These are phyloP conservation scores for Smithornis capensis DNA, from an alignment of 2,113 vertebrate species.

Conservation along the genomic window DNA sequence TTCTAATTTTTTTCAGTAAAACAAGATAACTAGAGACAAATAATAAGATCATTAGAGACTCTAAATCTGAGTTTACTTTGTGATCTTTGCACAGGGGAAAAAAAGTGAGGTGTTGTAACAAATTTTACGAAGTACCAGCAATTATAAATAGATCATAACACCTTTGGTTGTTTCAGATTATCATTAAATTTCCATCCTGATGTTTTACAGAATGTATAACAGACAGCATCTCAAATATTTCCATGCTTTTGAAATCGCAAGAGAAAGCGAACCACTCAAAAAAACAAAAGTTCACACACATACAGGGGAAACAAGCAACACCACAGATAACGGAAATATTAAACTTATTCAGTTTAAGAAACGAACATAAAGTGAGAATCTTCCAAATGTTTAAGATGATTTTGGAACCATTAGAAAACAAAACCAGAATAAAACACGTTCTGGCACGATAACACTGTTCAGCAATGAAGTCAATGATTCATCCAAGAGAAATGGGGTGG, in stretches of 20 bases:
- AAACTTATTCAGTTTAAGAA: not conserved
- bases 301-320: not conserved
- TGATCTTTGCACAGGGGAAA: not conserved
- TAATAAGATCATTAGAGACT: not conserved
- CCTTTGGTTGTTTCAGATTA: not conserved
- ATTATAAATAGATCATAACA: not conserved
- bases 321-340: not conserved
- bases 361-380: not conserved
- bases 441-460: not conserved
- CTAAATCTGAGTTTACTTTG: not conserved
- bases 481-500: not conserved
- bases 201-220: not conserved
- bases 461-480: not conserved
- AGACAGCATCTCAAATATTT: not conserved
- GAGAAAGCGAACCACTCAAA: not conserved
- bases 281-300: rapidly evolving
- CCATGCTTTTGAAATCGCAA: not conserved
- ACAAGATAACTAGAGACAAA: not conserved
- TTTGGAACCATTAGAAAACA: not conserved
- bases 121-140: not conserved
- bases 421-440: not conserved
- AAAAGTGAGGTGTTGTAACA: not conserved
- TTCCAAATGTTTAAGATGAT: not conserved
- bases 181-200: not conserved
- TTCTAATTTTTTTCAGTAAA: not conserved